A percentile compares a stretch with the other conserved stretches of the same genome.
Evolutionary conservation across 2,888 invertebrate species (phyloP).

Genomic region (Dyspetes luteomarginatus): DNA sequence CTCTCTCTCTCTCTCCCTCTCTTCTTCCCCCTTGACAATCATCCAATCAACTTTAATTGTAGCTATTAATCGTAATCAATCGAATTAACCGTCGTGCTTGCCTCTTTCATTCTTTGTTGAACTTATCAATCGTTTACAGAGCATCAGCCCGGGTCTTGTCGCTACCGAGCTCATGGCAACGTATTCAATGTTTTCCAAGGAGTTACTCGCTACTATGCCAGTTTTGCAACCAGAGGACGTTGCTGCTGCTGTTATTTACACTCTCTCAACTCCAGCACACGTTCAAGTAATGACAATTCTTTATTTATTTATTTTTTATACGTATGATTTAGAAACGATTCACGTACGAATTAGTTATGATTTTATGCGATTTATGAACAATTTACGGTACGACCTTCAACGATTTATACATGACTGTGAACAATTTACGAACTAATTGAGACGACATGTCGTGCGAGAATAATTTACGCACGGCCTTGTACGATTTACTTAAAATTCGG

Average conservation of each 20-base stretch:
- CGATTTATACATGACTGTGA: too few relatives aligned
- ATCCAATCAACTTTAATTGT: constrained; percentile 6
- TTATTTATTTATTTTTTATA: too few relatives aligned
- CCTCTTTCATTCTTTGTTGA: too few relatives aligned
- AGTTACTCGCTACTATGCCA: constrained; percentile 80
- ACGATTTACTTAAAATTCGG: too few relatives aligned
- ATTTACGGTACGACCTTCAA: too few relatives aligned
- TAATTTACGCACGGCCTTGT: too few relatives aligned
- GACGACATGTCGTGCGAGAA: too few relatives aligned
- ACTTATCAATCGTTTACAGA: constrained; percentile 83
- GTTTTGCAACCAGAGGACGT: constrained; percentile 86
- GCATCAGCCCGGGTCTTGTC: constrained; percentile 87
- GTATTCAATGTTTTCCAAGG: constrained; percentile 73
- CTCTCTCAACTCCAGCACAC: constrained; percentile 86
- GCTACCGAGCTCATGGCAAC: constrained; percentile 84
- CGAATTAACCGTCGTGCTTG: constrained; percentile 14
- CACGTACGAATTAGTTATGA: too few relatives aligned
- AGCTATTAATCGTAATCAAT: constrained; percentile 32
- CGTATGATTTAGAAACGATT: too few relatives aligned
- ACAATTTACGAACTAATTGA: too few relatives aligned
- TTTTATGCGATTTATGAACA: too few relatives aligned
- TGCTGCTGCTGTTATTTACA: constrained; percentile 86
- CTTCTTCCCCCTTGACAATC: not conserved
- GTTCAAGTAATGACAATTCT: constrained; percentile 84
- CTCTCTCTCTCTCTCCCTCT: not conserved